Evolutionary conservation across 2,888 invertebrate genomes (phyloP).

Genomic region (Hirtodrosophila trivittata): DNA sequence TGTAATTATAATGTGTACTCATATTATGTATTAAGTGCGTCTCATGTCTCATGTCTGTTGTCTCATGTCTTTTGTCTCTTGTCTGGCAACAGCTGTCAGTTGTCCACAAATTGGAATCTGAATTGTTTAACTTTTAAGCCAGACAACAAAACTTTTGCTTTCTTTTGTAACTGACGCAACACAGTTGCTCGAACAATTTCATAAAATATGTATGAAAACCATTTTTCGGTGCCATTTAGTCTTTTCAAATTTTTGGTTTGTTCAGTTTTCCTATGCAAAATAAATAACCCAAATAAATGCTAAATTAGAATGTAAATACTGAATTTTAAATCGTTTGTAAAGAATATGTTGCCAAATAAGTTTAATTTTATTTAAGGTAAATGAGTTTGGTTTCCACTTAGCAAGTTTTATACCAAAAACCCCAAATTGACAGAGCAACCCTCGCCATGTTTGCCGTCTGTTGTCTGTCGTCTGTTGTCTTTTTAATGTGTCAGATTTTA

Average conservation of each 20-base stretch:
- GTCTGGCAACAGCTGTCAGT: slow-evolving; percentile 51
- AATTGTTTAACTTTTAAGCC: slow-evolving; percentile 15
- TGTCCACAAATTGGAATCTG: slow-evolving; percentile 22
- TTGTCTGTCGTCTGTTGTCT: slow-evolving; percentile 31
- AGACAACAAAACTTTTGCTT: slow-evolving; percentile 4
- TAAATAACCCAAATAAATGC: too few species aligned
- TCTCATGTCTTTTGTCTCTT: neutral
- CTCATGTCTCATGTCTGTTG: slow-evolving; percentile 1
- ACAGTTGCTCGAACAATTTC: slow-evolving; percentile 3
- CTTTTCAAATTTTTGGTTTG: neutral
- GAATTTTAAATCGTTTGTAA: too few species aligned
- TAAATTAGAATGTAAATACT: too few species aligned
- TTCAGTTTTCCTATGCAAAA: neutral
- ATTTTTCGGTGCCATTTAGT: neutral
- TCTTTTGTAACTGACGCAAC: neutral
- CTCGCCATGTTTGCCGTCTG: slow-evolving; percentile 33
- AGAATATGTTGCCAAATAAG: too few species aligned
- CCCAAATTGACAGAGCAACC: slow-evolving; percentile 32
- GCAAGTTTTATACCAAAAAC: neutral
- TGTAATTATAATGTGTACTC: slow-evolving; percentile 65
- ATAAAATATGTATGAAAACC: neutral
- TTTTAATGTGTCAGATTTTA: slow-evolving; percentile 74
- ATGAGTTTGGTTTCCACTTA: too few species aligned
- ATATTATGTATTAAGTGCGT: slow-evolving; percentile 53
- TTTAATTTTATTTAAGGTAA: neutral